Percentiles rank a stretch among this genome's conserved stretches.
phyloP scores from a whole-genome alignment of 1,140 invertebrate genomes.

The Drosophila kanapiae region DNA sequence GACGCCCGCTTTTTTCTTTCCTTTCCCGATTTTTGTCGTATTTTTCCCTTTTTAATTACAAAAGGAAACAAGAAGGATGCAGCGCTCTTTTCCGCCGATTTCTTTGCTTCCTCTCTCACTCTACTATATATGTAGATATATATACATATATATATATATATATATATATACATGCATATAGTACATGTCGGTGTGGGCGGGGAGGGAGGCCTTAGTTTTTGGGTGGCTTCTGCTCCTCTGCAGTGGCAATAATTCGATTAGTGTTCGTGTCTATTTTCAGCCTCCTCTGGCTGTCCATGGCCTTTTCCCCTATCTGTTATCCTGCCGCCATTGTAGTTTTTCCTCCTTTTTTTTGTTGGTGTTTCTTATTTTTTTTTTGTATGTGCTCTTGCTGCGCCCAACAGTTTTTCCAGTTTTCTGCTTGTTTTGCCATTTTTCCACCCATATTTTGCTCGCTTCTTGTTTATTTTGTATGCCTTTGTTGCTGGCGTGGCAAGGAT shows the following conservation, averaged over 20 bases:
- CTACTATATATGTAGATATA: not conserved
- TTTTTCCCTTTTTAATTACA: conserved; percentile 75
- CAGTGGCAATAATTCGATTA: conserved; percentile 84
- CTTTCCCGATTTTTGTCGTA: conserved; percentile 30
- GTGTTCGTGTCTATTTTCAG: conserved; percentile 81
- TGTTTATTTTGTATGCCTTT: conserved; percentile 33
- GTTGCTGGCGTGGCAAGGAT: conserved; percentile 18
- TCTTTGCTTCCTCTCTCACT: not conserved
- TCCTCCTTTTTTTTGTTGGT: not conserved
- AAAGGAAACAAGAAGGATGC: conserved; percentile 41
- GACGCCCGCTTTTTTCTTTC: not conserved
- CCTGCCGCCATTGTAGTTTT: conserved; percentile 4
- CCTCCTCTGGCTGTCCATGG: conserved; percentile 51
- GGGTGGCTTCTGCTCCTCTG: conserved; percentile 61
- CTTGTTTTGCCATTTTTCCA: conserved; percentile 57
- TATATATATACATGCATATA: not conserved
- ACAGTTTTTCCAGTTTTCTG: conserved; percentile 57
- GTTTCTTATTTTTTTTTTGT: not conserved
- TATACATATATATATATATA: conserved; percentile 7
- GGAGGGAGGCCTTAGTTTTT: conserved; percentile 12
- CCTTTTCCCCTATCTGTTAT: conserved; percentile 2
- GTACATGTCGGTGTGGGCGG: not conserved
- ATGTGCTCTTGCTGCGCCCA: conserved; percentile 44
- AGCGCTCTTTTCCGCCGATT: conserved; percentile 10
- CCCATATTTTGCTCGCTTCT: conserved; percentile 30